phyloP scores from a whole-genome alignment of 2,888 invertebrate genomes.

The Plusia festucae region DNA sequence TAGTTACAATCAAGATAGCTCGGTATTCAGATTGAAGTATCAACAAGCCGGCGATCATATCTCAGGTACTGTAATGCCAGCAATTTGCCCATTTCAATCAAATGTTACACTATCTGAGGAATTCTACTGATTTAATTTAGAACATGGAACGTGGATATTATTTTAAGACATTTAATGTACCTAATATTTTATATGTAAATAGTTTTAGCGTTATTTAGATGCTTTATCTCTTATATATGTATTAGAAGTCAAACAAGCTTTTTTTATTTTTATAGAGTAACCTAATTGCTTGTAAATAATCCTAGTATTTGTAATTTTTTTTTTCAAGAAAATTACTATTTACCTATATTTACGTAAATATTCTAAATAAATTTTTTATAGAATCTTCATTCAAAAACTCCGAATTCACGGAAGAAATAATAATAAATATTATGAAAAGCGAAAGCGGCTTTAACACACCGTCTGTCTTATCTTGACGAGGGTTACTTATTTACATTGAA shows the following conservation, averaged over 20 bases:
- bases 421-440: slow-evolving; percentile 61
- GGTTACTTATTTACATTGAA: slow-evolving; percentile 77
- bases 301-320: too few species aligned
- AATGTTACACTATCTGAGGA: slow-evolving; percentile 67
- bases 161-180: slow-evolving; percentile 13
- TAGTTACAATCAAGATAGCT: slow-evolving; percentile 73
- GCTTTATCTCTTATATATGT: too few species aligned
- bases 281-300: too few species aligned
- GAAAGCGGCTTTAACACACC: slow-evolving; percentile 61
- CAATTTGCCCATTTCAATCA: slow-evolving; percentile 79
- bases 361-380: background rate
- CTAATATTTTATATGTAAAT: too few species aligned
- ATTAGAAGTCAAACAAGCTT: too few species aligned
- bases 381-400: slow-evolving; percentile 24
- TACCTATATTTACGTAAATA: too few species aligned
- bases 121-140: slow-evolving; percentile 20
- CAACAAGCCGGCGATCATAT: slow-evolving; percentile 59
- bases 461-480: slow-evolving; percentile 76
- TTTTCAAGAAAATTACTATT: too few species aligned
- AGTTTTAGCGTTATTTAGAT: too few species aligned
- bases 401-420: slow-evolving; percentile 41
- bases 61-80: slow-evolving; percentile 67
- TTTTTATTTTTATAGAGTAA: too few species aligned
- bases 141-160: slow-evolving; percentile 31
- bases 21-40: slow-evolving; percentile 49